A percentile compares a stretch with the other conserved stretches of the same genome.
phyloP scores from a whole-genome alignment of 2,888 invertebrate genomes.

The Hipparchia sbordonii region DNA sequence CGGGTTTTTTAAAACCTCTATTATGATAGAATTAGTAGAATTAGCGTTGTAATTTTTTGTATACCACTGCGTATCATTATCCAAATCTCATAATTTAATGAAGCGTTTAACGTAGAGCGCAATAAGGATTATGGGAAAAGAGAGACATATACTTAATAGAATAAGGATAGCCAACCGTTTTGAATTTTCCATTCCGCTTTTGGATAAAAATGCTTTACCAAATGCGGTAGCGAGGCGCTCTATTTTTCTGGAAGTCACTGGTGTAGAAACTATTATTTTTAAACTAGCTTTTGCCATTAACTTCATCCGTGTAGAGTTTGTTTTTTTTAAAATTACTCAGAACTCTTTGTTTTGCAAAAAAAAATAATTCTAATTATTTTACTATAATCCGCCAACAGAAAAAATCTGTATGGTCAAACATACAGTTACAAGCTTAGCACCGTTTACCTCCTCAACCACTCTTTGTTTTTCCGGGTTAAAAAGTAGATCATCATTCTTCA shows the following conservation, averaged over 20 bases:
- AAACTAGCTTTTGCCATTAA: not conserved
- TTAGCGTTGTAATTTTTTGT: not conserved
- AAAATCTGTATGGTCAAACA: no score
- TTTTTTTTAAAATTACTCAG: no score
- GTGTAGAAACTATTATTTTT: not conserved
- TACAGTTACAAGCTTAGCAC: no score
- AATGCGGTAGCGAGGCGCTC: not conserved
- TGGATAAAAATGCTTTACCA: not conserved
- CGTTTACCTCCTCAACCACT: no score
- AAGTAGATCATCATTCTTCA: no score
- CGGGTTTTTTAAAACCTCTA: not conserved
- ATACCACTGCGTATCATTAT: conserved; percentile 3
- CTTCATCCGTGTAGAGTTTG: no score
- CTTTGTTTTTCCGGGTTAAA: no score
- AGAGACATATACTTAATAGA: not conserved
- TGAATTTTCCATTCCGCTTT: not conserved
- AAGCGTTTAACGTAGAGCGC: conserved; percentile 11
- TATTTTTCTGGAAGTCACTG: conserved; percentile 1
- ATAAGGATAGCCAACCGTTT: not conserved
- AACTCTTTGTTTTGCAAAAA: no score
- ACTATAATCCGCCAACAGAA: no score
- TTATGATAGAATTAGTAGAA: not conserved
- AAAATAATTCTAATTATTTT: no score
- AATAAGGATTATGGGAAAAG: not conserved
- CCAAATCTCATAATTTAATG: conserved; percentile 13